Evolutionary conservation across 2,797 vertebrate species (phyloP).

Genomic region (Arremon aurantiirostris): DNA sequence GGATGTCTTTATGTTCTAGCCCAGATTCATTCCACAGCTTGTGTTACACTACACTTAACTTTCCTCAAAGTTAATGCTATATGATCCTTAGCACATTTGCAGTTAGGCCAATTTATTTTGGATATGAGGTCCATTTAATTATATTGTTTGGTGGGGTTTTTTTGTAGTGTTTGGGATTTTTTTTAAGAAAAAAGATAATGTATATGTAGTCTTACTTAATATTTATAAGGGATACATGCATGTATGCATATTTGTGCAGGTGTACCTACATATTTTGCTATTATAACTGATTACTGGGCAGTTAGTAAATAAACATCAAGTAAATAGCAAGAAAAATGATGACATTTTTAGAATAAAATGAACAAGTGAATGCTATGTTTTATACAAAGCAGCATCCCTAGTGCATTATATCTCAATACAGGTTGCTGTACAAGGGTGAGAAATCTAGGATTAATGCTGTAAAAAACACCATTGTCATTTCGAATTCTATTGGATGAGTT

Average conservation of each 20-base stretch:
- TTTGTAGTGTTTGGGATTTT: not conserved
- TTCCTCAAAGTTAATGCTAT: slow-evolving; percentile 43
- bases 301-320: not conserved
- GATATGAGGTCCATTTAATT: not conserved
- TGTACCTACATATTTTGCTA: not conserved
- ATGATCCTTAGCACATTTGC: not conserved
- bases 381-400: not conserved
- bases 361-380: not conserved
- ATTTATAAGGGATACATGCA: not conserved
- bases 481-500: not conserved
- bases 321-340: not conserved
- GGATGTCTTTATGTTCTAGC: slow-evolving; percentile 65
- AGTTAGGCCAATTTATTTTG: not conserved
- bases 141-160: not conserved
- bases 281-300: not conserved
- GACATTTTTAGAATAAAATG: not conserved
- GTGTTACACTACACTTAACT: slow-evolving; percentile 42
- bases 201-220: not conserved
- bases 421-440: not conserved
- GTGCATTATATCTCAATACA: not conserved
- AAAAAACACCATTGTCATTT: not conserved
- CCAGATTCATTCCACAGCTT: slow-evolving; percentile 65
- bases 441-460: not conserved
- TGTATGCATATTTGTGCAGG: not conserved
- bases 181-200: not conserved